Percentiles rank a stretch among this genome's conserved stretches.
Evolutionary conservation across 2,888 invertebrate species (phyloP).

Genomic region (Aleiodes alternator): DNA sequence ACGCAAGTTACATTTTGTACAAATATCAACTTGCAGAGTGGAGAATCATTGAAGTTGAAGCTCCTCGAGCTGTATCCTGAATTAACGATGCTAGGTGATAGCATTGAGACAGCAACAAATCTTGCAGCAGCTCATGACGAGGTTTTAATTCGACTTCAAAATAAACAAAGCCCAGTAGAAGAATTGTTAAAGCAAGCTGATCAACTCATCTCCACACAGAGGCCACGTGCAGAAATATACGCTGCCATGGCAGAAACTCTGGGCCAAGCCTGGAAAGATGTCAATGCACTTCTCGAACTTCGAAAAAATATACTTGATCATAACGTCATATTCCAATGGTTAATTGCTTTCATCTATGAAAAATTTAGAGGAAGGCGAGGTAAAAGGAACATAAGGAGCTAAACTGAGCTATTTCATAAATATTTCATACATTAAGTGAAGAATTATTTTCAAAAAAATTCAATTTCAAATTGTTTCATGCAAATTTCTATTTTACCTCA

Average conservation of each 20-base stretch:
- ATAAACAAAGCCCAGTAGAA: constrained; percentile 91
- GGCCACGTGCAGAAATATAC: constrained; percentile 87
- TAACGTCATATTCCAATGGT: constrained; percentile 87
- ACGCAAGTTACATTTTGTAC: constrained; percentile 7
- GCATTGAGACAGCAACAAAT: constrained; percentile 84
- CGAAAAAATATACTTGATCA: constrained; percentile 86
- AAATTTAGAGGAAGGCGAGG: no score
- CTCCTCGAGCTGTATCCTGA: constrained; percentile 91
- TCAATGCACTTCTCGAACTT: constrained; percentile 86
- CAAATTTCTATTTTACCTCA: no score
- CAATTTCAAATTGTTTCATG: no score
- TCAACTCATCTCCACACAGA: constrained; percentile 86
- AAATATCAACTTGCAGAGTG: constrained; percentile 80
- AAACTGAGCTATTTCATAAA: no score
- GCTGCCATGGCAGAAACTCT: constrained; percentile 91
- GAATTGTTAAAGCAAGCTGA: constrained; percentile 92
- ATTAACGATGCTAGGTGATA: constrained; percentile 87
- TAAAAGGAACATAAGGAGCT: no score
- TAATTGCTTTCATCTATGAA: constrained; percentile 44
- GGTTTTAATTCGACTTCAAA: constrained; percentile 88
- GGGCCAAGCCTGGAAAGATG: constrained; percentile 87
- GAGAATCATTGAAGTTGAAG: constrained; percentile 88
- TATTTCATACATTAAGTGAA: no score
- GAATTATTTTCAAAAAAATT: no score
- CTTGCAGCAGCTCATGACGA: constrained; percentile 88